Base-by-base conservation (phyloP, 2,888 invertebrate genomes). In the Nomada ruficornis region DNA sequence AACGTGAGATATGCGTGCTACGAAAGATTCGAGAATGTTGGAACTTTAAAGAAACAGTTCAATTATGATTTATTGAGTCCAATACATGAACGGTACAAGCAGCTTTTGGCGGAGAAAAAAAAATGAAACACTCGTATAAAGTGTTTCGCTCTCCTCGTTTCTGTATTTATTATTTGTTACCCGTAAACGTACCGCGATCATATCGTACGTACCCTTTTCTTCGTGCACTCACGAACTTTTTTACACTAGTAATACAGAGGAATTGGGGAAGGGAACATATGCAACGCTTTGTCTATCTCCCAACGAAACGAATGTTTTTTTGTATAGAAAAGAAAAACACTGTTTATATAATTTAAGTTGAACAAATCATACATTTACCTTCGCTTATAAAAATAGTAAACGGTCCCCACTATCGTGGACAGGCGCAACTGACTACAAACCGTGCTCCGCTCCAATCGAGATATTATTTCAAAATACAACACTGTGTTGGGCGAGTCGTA, bases 351-450 rank as follows among this genome's bases (percentile, higher is more conserved):
- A 87, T 89, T 89, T 86, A 87, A 89, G 80, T 85, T 77, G 82
- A 88, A 91, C 87, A 90, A 92, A 91, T 90, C 89, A 90, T 91
- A 91, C 92, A 92, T 91, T 91, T 90, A 91, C 87, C 83, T 90
- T 89, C 83, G 89, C 90, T 92, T 93, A 93, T 92, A 93, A 93
- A 93, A 93, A 93, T 93, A 93, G 91, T 91, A 93, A 93, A 93
- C 90, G 91, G 91, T 90, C 89, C 90, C 84, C 71, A 85, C 75
- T 84, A 80, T 86, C 85, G 79, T 86, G 84, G 89, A 86, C 89
- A 90, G 89, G 86, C 86, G 88, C 89, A 89, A 89, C 90, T 84
- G 85, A 87, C 88, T 89, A 86, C 85, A 81, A 88, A 89, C 82
- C 86, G 86, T 85, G 81, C 86, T 86, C 79, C 82, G 79, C 77